Percentiles rank a stretch among this genome's conserved stretches.
These are phyloP conservation scores for Ailurus styani DNA, from an alignment of 2,113 vertebrate genomes.

Conservation along the genomic window DNA sequence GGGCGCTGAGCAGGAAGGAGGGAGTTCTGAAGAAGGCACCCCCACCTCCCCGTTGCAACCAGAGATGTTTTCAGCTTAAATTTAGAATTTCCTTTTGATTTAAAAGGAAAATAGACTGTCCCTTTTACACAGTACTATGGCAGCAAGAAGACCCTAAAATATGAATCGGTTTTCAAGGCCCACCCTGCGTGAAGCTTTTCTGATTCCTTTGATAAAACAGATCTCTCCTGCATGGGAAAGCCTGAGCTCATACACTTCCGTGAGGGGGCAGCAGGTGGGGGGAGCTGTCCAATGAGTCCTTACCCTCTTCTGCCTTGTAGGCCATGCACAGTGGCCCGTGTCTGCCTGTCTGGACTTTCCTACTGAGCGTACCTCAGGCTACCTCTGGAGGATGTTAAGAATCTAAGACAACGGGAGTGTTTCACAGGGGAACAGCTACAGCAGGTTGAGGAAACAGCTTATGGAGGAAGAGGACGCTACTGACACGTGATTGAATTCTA, in stretches of 20 bases:
- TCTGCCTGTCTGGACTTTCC: not conserved
- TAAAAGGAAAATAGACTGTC: not conserved
- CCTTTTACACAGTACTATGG: not conserved
- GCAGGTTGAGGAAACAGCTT: not conserved
- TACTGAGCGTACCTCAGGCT: not conserved
- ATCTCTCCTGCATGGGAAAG: fast-evolving
- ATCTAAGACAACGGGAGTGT: not conserved
- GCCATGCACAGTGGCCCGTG: not conserved
- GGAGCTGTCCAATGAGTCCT: fast-evolving
- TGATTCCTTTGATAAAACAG: not conserved
- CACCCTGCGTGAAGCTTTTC: not conserved
- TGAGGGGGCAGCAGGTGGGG: fast-evolving
- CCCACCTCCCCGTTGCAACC: not conserved
- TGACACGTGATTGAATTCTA: not conserved
- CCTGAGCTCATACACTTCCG: not conserved
- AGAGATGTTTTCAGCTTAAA: not conserved
- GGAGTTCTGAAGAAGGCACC: not conserved
- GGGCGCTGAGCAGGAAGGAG: not conserved
- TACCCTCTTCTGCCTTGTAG: not conserved
- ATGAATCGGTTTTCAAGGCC: not conserved
- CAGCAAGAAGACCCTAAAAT: not conserved
- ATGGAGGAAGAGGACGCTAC: not conserved
- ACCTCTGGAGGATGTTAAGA: not conserved
- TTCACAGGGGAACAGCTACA: not conserved
- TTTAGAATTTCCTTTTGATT: not conserved